Percentiles rank a stretch among this genome's conserved stretches.
Conservation (phyloP, 64 coral and sea anemone species). For the Hydrozoanthus tunicans region DNA sequence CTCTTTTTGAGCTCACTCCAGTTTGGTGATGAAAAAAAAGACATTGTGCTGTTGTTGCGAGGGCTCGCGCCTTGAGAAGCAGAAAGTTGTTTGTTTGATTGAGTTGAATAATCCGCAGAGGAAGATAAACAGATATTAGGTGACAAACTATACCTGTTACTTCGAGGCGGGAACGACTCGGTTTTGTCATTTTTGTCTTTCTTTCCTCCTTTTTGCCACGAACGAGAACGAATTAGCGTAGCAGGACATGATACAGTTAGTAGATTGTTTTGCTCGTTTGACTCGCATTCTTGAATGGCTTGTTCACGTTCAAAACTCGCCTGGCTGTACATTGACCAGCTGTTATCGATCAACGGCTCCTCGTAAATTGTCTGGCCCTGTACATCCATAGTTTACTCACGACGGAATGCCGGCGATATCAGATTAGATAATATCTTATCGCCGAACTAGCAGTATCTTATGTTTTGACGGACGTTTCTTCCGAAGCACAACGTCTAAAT, state of each 20-base stretch:
- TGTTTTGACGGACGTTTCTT: background rate
- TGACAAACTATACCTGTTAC: constrained; percentile 9
- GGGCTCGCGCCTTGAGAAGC: background rate
- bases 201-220: background rate
- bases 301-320: background rate
- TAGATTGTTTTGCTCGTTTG: background rate
- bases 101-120: background rate
- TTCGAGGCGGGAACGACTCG: background rate
- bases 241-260: constrained; percentile 14
- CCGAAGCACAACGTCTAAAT: background rate
- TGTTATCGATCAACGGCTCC: background rate
- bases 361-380: constrained; percentile 12
- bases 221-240: background rate
- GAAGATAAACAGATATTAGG: background rate
- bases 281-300: background rate
- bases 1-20: constrained; percentile 26
- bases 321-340: background rate
- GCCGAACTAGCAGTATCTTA: background rate
- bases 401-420: background rate
- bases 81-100: background rate
- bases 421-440: constrained; percentile 3
- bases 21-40: background rate
- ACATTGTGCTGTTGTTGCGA: background rate
- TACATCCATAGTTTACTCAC: constrained; percentile 16
- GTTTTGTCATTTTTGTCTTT: background rate